Percentiles rank a stretch among this genome's conserved stretches.
phyloP scores from a whole-genome alignment of 2,797 vertebrate genomes.

The Corythornis leucogaster region DNA sequence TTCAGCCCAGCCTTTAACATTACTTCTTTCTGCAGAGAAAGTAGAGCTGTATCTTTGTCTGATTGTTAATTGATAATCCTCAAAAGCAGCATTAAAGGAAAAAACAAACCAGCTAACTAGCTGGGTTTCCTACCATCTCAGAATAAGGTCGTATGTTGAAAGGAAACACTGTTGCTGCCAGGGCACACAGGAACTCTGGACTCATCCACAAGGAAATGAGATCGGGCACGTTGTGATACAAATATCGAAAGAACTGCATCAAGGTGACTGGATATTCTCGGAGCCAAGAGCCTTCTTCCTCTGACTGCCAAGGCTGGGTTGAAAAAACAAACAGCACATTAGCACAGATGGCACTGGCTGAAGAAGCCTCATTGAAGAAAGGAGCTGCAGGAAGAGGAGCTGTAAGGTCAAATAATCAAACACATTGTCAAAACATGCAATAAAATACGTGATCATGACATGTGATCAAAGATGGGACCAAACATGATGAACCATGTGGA shows the following conservation, averaged over 20 bases:
- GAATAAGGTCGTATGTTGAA: constrained; percentile 98
- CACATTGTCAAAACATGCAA: neutral
- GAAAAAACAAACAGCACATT: neutral
- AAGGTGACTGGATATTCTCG: constrained; percentile 96
- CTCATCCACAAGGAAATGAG: constrained; percentile 95
- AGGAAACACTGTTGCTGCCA: constrained; percentile 94
- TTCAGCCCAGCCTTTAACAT: neutral
- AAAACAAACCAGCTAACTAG: neutral
- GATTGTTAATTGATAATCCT: neutral
- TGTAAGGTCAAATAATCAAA: neutral
- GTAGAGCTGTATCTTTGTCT: neutral
- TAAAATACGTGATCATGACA: accelerated
- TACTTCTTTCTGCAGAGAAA: neutral
- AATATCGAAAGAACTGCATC: constrained; percentile 98
- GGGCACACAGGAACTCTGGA: constrained; percentile 93
- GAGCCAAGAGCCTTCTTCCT: constrained; percentile 98
- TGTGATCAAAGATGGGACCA: neutral
- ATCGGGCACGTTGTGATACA: constrained; percentile 97
- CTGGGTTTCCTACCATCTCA: constrained; percentile 88
- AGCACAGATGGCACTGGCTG: neutral
- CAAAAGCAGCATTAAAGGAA: neutral
- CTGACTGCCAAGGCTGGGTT: constrained; percentile 95
- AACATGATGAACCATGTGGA: neutral
- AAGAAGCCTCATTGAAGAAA: neutral
- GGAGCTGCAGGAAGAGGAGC: neutral